Evolutionary conservation across 2,113 vertebrate genomes (phyloP).

Genomic region (Martes martes): DNA sequence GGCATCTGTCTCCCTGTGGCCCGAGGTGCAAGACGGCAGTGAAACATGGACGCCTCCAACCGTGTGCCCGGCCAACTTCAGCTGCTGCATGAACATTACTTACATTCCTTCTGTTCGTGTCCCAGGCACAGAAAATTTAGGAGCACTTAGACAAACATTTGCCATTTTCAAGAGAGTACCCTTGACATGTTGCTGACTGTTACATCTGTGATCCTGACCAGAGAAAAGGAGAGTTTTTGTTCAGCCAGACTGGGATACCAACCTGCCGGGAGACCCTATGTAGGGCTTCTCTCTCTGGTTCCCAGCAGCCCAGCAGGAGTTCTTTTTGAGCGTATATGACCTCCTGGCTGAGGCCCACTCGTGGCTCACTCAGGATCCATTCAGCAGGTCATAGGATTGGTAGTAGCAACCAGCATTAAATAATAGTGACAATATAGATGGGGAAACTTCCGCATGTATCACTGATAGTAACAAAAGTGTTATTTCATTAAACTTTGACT

Average conservation of each 20-base stretch:
- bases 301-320: neutral
- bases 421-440: neutral
- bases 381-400: neutral
- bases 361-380: neutral
- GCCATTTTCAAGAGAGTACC: constrained; percentile 42
- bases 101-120: constrained; percentile 49
- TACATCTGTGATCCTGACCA: neutral
- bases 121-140: constrained; percentile 30
- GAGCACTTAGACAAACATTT: constrained; percentile 23
- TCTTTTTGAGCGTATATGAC: neutral
- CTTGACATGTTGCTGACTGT: constrained; percentile 40
- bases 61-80: neutral
- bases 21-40: neutral
- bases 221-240: constrained; percentile 16
- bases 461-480: neutral
- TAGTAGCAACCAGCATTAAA: neutral
- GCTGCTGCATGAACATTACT: constrained; percentile 2
- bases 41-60: neutral
- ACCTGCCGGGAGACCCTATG: neutral
- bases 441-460: neutral
- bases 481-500: constrained; percentile 17
- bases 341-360: accelerated
- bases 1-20: neutral
- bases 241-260: neutral
- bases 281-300: neutral